phyloP scores from a whole-genome alignment of 2,113 vertebrate species.

The Phylloscopus whistleri region DNA sequence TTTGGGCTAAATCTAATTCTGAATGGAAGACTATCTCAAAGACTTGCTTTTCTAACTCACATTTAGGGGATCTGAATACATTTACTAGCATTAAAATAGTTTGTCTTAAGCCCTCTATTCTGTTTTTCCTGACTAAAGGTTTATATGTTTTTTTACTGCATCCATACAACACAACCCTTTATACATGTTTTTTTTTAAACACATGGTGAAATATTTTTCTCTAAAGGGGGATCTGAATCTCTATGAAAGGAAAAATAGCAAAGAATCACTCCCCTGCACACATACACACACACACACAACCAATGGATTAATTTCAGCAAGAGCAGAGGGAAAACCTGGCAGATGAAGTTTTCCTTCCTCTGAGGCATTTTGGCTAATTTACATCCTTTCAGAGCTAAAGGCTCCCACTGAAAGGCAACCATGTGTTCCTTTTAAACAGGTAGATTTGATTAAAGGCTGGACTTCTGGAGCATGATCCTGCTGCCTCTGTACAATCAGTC shows the following conservation, averaged over 20 bases:
- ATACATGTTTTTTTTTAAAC: neutral
- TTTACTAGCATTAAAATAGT: neutral
- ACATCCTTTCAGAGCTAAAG: slow-evolving; percentile 38
- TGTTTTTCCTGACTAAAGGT: neutral
- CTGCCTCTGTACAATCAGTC: neutral
- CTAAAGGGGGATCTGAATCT: neutral
- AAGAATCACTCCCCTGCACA: neutral
- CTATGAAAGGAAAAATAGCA: neutral
- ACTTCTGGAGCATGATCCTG: slow-evolving; percentile 42
- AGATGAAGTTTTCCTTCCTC: slow-evolving; percentile 52
- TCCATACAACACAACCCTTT: neutral
- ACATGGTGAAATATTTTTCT: neutral
- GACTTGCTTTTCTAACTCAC: neutral
- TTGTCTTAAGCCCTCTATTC: neutral
- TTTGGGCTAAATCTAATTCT: neutral
- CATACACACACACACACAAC: neutral
- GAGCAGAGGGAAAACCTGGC: slow-evolving; percentile 22
- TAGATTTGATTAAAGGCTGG: slow-evolving; percentile 55
- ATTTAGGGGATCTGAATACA: neutral
- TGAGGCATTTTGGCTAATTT: slow-evolving; percentile 57
- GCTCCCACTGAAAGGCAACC: slow-evolving; percentile 34
- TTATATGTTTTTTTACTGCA: neutral
- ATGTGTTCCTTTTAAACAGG: slow-evolving; percentile 49
- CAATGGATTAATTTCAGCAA: slow-evolving; percentile 8
- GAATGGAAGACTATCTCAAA: neutral